phyloP scores from a whole-genome alignment of 2,888 invertebrate species.

The Drosophila mimetica region DNA sequence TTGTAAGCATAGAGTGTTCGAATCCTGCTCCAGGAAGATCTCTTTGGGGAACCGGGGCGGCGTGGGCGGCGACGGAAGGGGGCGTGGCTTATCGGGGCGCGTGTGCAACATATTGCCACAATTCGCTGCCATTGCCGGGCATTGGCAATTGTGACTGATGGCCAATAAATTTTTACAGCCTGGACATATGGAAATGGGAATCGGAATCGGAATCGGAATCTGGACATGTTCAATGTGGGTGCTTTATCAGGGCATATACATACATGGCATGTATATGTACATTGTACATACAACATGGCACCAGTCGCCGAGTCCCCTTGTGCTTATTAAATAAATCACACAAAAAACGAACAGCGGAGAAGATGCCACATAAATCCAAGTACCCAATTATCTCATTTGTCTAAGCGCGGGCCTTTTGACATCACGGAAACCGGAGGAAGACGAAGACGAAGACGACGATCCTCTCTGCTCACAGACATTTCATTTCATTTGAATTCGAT shows the following conservation, averaged over 20 bases:
- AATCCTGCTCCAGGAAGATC: not conserved
- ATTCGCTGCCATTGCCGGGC: slow-evolving; percentile 54
- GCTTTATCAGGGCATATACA: slow-evolving; percentile 50
- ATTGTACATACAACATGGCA: not conserved
- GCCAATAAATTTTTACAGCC: slow-evolving; percentile 81
- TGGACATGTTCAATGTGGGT: slow-evolving; percentile 11
- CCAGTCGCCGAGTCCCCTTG: not conserved
- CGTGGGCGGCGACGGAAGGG: not conserved
- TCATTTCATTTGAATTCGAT: slow-evolving; percentile 45
- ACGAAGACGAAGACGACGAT: slow-evolving; percentile 25
- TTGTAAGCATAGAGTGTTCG: not conserved
- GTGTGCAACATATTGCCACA: slow-evolving; percentile 75
- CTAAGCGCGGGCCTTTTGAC: slow-evolving; percentile 59
- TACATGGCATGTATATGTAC: no score
- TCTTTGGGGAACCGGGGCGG: not conserved
- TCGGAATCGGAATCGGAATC: slow-evolving; percentile 12
- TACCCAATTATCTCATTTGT: slow-evolving; percentile 82
- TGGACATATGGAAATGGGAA: slow-evolving; percentile 19
- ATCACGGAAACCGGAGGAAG: slow-evolving; percentile 68
- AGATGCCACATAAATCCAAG: slow-evolving; percentile 71
- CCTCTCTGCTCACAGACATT: slow-evolving; percentile 68
- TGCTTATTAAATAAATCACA: slow-evolving; percentile 75
- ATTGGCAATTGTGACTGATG: slow-evolving; percentile 81
- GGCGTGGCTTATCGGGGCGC: slow-evolving; percentile 64
- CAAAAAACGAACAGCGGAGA: not conserved